Conservation (phyloP, 2,113 vertebrate genomes). For the Nettapus auritus region DNA sequence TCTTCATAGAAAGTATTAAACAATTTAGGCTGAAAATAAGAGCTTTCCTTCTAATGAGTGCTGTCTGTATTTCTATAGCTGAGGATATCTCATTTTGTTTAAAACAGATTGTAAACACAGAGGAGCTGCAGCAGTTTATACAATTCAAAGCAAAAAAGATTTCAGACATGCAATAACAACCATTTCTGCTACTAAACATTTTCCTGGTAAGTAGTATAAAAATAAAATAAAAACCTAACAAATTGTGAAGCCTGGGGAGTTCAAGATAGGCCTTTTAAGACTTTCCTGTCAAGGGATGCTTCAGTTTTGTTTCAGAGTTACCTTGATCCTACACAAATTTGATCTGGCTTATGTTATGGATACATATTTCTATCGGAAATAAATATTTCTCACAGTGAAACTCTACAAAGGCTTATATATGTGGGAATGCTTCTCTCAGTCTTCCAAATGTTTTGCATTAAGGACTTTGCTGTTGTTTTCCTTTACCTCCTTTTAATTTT, state of each 20-base stretch:
- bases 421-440: not conserved
- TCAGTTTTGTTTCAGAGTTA: not conserved
- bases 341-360: not conserved
- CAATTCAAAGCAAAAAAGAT: conserved; percentile 31
- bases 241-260: not conserved
- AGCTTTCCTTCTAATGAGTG: not conserved
- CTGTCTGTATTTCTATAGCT: not conserved
- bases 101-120: conserved; percentile 51
- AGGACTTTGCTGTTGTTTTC: not conserved
- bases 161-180: not conserved
- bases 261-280: not conserved
- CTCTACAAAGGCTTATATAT: fast-evolving
- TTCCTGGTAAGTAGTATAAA: conserved; percentile 65
- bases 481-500: not conserved
- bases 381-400: not conserved
- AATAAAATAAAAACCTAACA: not conserved
- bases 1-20: not conserved
- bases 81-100: conserved; percentile 42
- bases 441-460: not conserved
- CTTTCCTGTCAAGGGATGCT: not conserved
- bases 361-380: not conserved
- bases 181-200: not conserved
- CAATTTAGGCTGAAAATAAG: not conserved
- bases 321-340: not conserved
- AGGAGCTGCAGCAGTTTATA: not conserved